These are phyloP conservation scores for Hoplostethus mediterraneus DNA, from an alignment of 2,797 vertebrate genomes.

Conservation along the genomic window DNA sequence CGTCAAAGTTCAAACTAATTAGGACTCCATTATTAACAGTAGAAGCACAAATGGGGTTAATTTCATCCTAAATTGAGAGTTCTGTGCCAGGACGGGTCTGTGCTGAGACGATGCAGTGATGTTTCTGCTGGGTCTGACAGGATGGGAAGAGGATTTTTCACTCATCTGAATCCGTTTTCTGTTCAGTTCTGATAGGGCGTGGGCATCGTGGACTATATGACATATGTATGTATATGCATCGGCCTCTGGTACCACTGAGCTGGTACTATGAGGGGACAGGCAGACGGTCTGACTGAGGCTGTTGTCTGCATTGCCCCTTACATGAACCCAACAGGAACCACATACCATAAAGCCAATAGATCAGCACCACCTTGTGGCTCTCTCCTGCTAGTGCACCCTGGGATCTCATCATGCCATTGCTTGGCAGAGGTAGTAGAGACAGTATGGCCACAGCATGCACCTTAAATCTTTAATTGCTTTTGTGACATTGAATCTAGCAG, in stretches of 20 bases:
- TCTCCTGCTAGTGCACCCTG: constrained; percentile 48
- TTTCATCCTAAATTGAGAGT: neutral
- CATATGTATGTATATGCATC: neutral
- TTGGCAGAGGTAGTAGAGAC: too few relatives aligned
- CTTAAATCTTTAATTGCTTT: neutral
- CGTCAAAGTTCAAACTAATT: neutral
- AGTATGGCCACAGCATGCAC: neutral
- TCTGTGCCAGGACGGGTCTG: neutral
- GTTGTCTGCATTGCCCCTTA: constrained; percentile 44
- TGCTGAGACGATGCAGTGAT: constrained; percentile 6
- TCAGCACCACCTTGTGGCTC: constrained; percentile 66
- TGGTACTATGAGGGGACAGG: neutral
- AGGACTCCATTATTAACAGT: neutral
- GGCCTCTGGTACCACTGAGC: neutral
- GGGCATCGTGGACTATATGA: constrained; percentile 1
- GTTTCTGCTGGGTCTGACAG: neutral
- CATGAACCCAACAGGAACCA: constrained; percentile 33
- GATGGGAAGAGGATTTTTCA: neutral
- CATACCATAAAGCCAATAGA: neutral
- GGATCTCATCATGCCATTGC: neutral
- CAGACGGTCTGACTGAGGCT: constrained; percentile 23
- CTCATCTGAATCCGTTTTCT: constrained; percentile 1
- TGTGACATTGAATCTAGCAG: neutral
- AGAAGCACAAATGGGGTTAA: neutral
- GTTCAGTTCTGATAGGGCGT: neutral